Conservation (phyloP, 53 echinoderm and acorn worm species). For the Temnopleurus reevesii region DNA sequence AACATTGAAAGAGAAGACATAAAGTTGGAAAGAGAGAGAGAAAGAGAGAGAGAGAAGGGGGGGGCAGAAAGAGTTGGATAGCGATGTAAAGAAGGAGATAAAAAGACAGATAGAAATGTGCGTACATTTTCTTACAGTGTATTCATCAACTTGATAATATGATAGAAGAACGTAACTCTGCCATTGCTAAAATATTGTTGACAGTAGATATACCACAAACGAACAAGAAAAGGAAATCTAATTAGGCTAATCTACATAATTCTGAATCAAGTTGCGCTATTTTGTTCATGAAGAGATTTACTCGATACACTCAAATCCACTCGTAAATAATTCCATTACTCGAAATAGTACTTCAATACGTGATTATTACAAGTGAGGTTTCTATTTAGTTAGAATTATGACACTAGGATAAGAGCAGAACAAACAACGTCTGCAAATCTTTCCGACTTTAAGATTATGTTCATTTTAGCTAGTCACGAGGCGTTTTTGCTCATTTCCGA, state of each 20-base stretch:
- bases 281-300: no score
- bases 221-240: no score
- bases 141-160: no score
- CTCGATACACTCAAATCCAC: no score
- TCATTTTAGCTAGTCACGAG: neutral
- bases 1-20: no score
- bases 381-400: neutral
- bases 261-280: no score
- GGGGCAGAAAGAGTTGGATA: neutral
- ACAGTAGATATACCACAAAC: no score
- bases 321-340: neutral
- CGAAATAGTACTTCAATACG: neutral
- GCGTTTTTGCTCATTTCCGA: constrained; percentile 8
- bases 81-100: neutral
- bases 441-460: neutral
- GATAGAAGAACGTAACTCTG: no score
- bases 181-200: no score
- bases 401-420: neutral
- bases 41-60: neutral
- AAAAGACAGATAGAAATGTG: neutral
- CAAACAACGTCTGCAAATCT: neutral
- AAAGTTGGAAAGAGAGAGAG: neutral
- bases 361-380: neutral
- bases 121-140: no score
- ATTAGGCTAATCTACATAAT: no score